These are phyloP conservation scores for Andricus grossulariae DNA, from an alignment of 1,140 invertebrate genomes.

Conservation along the genomic window DNA sequence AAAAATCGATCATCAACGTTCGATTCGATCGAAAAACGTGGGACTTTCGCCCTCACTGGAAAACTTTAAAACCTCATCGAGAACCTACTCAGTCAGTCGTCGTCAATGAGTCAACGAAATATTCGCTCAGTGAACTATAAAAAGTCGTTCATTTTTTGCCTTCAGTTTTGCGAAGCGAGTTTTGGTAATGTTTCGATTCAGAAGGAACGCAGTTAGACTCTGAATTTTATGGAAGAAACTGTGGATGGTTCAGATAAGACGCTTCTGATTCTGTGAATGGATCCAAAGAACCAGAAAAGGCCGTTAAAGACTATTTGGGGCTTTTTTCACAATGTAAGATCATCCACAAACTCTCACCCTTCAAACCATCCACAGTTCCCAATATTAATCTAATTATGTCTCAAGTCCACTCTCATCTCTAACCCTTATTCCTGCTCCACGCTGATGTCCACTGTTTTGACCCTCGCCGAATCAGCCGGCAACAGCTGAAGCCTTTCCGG, in stretches of 20 bases:
- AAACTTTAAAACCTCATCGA: constrained; percentile 31
- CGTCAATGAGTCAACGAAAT: constrained; percentile 26
- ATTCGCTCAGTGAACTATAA: constrained; percentile 7
- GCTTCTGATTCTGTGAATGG: too few relatives aligned
- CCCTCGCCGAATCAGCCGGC: constrained; percentile 79
- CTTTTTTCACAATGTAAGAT: background rate
- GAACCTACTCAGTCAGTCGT: constrained; percentile 24
- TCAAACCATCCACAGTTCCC: too few relatives aligned
- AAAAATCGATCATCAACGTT: background rate
- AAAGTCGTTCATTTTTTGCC: constrained; percentile 21
- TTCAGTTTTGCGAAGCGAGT: constrained; percentile 8
- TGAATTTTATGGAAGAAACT: background rate
- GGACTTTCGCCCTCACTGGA: background rate
- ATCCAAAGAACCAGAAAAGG: too few relatives aligned
- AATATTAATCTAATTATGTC: too few relatives aligned
- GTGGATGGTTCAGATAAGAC: background rate
- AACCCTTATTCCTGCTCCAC: constrained; percentile 65
- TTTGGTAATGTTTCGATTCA: background rate
- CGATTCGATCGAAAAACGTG: constrained; percentile 14
- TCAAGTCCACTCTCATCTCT: constrained; percentile 36
- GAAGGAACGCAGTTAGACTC: background rate
- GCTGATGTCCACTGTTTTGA: constrained; percentile 82
- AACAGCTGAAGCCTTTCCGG: constrained; percentile 80
- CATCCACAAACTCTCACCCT: background rate
- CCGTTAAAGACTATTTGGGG: too few relatives aligned